A percentile compares a stretch with the other conserved stretches of the same genome.
Evolutionary conservation across 30 jellyfish, hydroid and myxozoan genomes (phyloP).

Genomic region (Aurelia sp.): DNA sequence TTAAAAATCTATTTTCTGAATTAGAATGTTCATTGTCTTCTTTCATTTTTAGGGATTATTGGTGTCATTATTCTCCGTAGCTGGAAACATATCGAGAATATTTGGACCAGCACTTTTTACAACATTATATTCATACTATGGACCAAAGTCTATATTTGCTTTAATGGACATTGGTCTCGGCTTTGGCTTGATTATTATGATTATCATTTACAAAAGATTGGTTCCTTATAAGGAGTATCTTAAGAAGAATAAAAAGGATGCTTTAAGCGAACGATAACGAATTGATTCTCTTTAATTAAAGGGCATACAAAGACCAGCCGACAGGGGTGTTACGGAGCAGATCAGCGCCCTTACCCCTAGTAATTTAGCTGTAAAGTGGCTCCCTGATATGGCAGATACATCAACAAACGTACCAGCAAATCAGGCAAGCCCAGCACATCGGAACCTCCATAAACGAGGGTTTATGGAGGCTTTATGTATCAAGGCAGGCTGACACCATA

Average conservation of each 20-base stretch:
- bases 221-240: conserved; percentile 34
- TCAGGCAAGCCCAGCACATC: no score
- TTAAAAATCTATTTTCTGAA: no score
- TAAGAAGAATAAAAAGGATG: not conserved
- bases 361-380: no score
- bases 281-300: not conserved
- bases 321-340: no score
- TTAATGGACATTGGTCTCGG: conserved; percentile 51
- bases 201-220: conserved; percentile 35
- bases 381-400: no score
- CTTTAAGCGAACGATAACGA: not conserved
- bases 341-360: no score
- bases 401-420: no score
- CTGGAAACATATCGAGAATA: conserved; percentile 65
- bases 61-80: conserved; percentile 38
- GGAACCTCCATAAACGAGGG: no score
- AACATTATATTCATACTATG: conserved; percentile 40
- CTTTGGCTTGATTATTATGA: conserved; percentile 8
- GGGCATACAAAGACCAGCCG: no score
- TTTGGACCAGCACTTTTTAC: conserved; percentile 63
- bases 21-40: no score
- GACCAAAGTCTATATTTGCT: conserved; percentile 46
- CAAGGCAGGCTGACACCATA: no score
- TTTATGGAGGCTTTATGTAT: no score
- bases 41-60: conserved; percentile 37